Evolutionary conservation across 1,140 invertebrate species (phyloP), one percentile per base, ranked within the genome.

Genomic region (Cydia strobilella): DNA sequence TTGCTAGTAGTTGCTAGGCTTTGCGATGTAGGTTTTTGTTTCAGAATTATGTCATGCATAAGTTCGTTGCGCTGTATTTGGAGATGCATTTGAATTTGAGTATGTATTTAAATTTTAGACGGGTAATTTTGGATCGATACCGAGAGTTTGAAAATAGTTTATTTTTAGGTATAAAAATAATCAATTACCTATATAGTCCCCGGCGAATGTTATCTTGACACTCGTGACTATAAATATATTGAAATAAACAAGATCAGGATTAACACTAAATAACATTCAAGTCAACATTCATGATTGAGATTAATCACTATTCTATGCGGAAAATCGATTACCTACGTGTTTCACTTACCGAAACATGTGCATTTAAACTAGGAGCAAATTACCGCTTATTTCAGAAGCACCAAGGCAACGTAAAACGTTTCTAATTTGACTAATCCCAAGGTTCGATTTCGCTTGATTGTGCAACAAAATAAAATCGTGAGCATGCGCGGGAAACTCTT

Each of bases 351-450:
- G 10, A 59, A 59, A 59, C 54, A 3, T 45, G 42, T 45, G 51
- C n/a, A 59, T 20, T 20, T 59, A 59, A 23, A n/a, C 48, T n/a
- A 51, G n/a, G 4, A 59, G 54, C 20, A 23, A 59, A 35, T 65
- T 65, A 35, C 63, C 63, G 63, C 7, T 35, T 69, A 69, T 69
- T 69, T 35, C 65, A 23, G 13, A 69, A 69, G 31, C 31, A 35
- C 54, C 31, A 69, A 35, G 31, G 65, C 65, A 69, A 69, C 9
- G 27, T 39, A 69, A 31, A 69, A 18, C 65, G 65, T 35, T 35
- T 69, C 65, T 69, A 35, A 69, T 69, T 69, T 69, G 31, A 15
- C 31, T 69, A 69, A 69, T 69, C 31, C 65, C 65, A 69, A 69
- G 65, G 65, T 69, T 39, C 27, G 65, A 69, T 69, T 69, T 59